A percentile compares a stretch with the other conserved stretches of the same genome.
Evolutionary conservation across 2,797 vertebrate species (phyloP).

Genomic region (Xenops minutus): DNA sequence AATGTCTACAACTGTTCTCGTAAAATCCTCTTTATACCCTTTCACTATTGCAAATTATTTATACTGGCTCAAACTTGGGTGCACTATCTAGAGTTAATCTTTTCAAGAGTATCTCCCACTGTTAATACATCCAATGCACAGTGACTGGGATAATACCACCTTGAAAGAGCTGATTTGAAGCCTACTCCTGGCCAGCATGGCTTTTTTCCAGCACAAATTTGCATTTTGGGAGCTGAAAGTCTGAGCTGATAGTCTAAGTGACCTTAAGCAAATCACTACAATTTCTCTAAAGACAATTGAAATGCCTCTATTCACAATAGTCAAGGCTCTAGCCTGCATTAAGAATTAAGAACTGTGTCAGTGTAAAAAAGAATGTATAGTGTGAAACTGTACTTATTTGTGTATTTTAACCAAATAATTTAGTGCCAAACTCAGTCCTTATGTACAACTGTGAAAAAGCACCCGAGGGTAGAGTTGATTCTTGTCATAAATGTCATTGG

Average conservation of each 20-base stretch:
- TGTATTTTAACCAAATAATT: not conserved
- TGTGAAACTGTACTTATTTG: not conserved
- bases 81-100: not conserved
- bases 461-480: not conserved
- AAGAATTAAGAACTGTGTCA: not conserved
- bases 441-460: not conserved
- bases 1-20: not conserved
- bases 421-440: not conserved
- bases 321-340: not conserved
- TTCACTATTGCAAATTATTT: not conserved
- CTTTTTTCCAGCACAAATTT: not conserved
- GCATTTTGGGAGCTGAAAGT: not conserved
- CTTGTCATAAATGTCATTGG: not conserved
- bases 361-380: not conserved
- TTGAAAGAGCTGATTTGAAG: not conserved
- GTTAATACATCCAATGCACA: not conserved
- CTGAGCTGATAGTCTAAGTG: not conserved
- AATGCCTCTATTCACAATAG: not conserved
- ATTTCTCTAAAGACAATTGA: not conserved
- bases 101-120: not conserved
- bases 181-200: not conserved
- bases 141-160: not conserved
- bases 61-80: not conserved
- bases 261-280: not conserved
- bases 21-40: not conserved